These are phyloP conservation scores for Struthidea cinerea DNA, from an alignment of 2,113 vertebrate species.

Conservation along the genomic window DNA sequence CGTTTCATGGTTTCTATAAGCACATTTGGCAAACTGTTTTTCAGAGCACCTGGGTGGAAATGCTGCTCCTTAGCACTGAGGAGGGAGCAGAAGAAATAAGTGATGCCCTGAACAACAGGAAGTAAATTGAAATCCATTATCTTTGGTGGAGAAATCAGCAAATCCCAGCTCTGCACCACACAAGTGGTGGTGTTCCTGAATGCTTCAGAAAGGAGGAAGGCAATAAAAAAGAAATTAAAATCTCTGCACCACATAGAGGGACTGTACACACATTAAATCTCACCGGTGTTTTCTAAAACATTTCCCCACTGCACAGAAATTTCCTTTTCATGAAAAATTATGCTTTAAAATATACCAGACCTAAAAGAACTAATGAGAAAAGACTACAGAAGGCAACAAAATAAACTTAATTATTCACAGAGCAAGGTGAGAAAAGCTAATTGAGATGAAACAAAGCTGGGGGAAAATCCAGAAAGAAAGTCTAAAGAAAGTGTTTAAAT, in stretches of 20 bases:
- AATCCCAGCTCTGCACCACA: neutral
- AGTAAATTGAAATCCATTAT: neutral
- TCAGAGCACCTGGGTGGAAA: neutral
- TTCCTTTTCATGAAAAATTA: neutral
- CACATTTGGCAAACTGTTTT: neutral
- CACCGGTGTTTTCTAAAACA: neutral
- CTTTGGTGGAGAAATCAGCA: neutral
- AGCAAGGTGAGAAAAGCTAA: neutral
- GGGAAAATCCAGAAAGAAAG: neutral
- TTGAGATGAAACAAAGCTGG: neutral
- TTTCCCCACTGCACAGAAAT: neutral
- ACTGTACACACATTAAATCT: neutral
- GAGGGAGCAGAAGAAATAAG: neutral
- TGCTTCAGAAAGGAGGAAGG: neutral
- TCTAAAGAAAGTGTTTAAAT: neutral
- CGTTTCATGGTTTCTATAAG: neutral
- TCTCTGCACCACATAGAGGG: neutral
- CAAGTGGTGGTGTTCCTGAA: neutral
- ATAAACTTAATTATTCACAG: neutral
- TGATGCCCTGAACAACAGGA: neutral
- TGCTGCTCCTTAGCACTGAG: neutral
- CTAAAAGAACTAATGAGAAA: neutral
- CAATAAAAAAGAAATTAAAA: conserved; percentile 1
- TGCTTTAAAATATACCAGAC: neutral
- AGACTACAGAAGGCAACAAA: neutral